Percentiles rank a stretch among this genome's conserved stretches.
These are phyloP conservation scores for Seriola dumerili DNA, from an alignment of 2,113 vertebrate species.

Conservation along the genomic window DNA sequence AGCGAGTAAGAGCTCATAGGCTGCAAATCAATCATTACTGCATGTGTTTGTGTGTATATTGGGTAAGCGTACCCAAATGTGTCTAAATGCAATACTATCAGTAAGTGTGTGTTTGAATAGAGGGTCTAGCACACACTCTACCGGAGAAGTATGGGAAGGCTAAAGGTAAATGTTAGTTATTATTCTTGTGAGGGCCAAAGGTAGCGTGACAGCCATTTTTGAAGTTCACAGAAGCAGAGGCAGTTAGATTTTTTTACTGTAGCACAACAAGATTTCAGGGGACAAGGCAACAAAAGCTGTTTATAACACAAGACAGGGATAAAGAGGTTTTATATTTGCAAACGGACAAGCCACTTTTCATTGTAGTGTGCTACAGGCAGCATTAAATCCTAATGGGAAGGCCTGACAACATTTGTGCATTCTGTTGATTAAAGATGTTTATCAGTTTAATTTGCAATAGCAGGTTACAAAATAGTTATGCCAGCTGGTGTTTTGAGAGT, in stretches of 20 bases:
- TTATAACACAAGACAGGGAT: slow-evolving; percentile 42
- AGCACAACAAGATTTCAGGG: slow-evolving; percentile 33
- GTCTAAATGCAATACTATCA: slow-evolving; percentile 11
- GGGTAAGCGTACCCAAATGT: not conserved
- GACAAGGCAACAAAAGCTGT: slow-evolving; percentile 44
- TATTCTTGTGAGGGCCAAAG: not conserved
- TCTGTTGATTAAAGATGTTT: slow-evolving; percentile 28
- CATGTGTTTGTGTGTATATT: slow-evolving; percentile 15
- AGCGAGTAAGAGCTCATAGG: slow-evolving; percentile 40
- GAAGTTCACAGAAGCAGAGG: slow-evolving; percentile 5
- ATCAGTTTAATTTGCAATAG: slow-evolving; percentile 13
- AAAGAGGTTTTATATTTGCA: slow-evolving; percentile 48
- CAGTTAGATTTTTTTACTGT: slow-evolving; percentile 38
- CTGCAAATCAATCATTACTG: slow-evolving; percentile 61
- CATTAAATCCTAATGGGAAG: slow-evolving; percentile 40
- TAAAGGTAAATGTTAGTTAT: slow-evolving; percentile 17
- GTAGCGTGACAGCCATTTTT: slow-evolving; percentile 33
- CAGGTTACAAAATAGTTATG: not conserved
- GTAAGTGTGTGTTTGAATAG: not conserved
- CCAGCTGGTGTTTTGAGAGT: slow-evolving; percentile 1
- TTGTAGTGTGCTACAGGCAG: slow-evolving; percentile 30
- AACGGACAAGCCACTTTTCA: slow-evolving; percentile 39
- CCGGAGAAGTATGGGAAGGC: slow-evolving; percentile 8
- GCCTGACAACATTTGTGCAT: slow-evolving; percentile 26
- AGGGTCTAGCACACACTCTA: not conserved